Percentiles rank a stretch among this genome's conserved stretches.
These are phyloP conservation scores for Montipora capitata DNA, from an alignment of 92 coral and sea anemone genomes.

Conservation along the genomic window DNA sequence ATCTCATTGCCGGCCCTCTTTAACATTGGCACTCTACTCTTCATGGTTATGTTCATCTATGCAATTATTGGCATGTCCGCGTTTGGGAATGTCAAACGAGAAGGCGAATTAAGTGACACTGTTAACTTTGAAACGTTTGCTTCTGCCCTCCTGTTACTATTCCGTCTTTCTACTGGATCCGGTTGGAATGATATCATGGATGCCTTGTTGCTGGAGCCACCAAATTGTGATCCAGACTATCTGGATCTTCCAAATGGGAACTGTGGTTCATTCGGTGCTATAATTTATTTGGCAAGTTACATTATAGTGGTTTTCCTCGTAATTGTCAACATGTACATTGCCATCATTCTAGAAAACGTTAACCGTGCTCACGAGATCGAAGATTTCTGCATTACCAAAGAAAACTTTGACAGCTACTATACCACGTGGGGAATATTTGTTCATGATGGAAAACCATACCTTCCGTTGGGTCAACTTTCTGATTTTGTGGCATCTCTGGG, in stretches of 20 bases:
- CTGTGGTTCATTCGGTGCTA: constrained; percentile 88
- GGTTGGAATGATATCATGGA: constrained; percentile 96
- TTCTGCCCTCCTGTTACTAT: constrained; percentile 84
- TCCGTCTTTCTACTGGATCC: constrained; percentile 92
- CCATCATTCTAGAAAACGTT: constrained; percentile 92
- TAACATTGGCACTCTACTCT: constrained; percentile 93
- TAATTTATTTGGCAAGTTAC: constrained; percentile 82
- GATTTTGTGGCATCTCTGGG: constrained; percentile 89
- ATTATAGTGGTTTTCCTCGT: constrained; percentile 88
- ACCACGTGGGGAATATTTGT: constrained; percentile 86
- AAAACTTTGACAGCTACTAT: constrained; percentile 91
- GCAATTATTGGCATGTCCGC: constrained; percentile 96
- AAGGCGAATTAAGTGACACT: constrained; percentile 87
- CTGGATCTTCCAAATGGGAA: constrained; percentile 81
- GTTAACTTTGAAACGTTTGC: constrained; percentile 94
- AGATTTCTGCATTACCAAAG: constrained; percentile 93
- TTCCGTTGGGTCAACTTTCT: constrained; percentile 81
- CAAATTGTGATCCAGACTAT: constrained; percentile 87
- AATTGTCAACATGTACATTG: constrained; percentile 97
- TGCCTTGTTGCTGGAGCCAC: constrained; percentile 86
- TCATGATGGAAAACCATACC: constrained; percentile 90
- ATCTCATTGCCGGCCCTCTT: constrained; percentile 92
- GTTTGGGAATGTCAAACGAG: constrained; percentile 87
- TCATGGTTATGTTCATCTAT: constrained; percentile 90
- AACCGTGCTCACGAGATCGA: constrained; percentile 92